Evolutionary conservation across 2,888 invertebrate species (phyloP), one percentile per base, ranked within the genome.

Genomic region (Sceliomorpha sp.): DNA sequence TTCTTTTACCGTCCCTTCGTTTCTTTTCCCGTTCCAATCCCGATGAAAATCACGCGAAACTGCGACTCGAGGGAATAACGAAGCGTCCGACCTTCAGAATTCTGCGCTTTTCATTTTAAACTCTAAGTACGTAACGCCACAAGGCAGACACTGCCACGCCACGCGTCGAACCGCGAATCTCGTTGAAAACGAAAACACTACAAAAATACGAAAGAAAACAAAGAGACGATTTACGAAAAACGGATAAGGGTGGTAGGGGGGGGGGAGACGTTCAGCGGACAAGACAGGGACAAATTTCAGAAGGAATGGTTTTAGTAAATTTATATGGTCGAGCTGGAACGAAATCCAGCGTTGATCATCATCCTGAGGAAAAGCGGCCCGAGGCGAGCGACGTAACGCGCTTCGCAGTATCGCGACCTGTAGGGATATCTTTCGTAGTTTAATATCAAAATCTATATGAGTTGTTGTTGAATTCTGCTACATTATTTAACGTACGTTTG

Each of bases 61-160:
- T 42, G 53, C 56, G 60, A 59, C 55, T 20, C 34, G 63, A 60
- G 66, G 48, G 45, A 68, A 55, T 50, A 45, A 63, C 29, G 51
- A 64, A 60, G 42, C 34, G 36, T 70, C 31, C 55, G 59, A 62
- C 39, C 66, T 66, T 37, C 55, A 44, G 9, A 56, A 64, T 40
- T 47, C 55, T 55, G 50, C 63, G 64, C n/a, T n/a, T 47, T 59
- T 63, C 47, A 36, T 39, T 62, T 71, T 70, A 62, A 72, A 72
- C 58, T n/a, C n/a, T 73, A 75, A 74, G 60, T 80, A 80, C 77
- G 76, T 80, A 84, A 83, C 79, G 82, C 84, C 85, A 79, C 77
- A 79, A 82, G 85, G 86, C 82, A 79, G 84, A 83, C 87, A 87
- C 86, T 87, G 87, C 86, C 86, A 86, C 77, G 81, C 76, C 77